Percentiles rank a stretch among this genome's conserved stretches.
Evolutionary conservation across 2,797 vertebrate species (phyloP).

Genomic region (Neosilurus hyrtlii): DNA sequence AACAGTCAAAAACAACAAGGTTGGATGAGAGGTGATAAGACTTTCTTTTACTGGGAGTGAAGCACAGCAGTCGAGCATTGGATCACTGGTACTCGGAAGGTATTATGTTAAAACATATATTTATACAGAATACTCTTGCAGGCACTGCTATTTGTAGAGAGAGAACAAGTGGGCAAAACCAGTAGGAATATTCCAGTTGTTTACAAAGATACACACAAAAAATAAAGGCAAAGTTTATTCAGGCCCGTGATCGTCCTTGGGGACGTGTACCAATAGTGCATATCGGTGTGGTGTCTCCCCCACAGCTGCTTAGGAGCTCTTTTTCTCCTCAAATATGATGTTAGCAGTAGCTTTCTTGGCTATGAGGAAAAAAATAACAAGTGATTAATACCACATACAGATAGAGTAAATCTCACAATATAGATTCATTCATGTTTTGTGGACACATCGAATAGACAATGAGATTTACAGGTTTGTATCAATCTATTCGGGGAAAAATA

Average conservation of each 20-base stretch:
- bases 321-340: slow-evolving; percentile 93
- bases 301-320: slow-evolving; percentile 73
- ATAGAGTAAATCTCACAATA: neutral
- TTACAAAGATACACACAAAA: slow-evolving; percentile 55
- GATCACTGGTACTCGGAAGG: neutral
- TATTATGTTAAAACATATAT: slow-evolving; percentile 31
- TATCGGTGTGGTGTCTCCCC: slow-evolving; percentile 33
- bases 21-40: slow-evolving; percentile 29
- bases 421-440: neutral
- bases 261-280: slow-evolving; percentile 37
- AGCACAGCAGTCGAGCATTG: slow-evolving; percentile 44
- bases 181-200: slow-evolving; percentile 51
- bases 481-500: too few species aligned
- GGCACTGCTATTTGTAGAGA: slow-evolving; percentile 67
- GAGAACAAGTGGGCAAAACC: slow-evolving; percentile 42
- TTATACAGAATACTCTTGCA: slow-evolving; percentile 60
- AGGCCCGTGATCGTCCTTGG: slow-evolving; percentile 42
- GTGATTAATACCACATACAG: neutral
- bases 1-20: slow-evolving; percentile 7
- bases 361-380: slow-evolving; percentile 61
- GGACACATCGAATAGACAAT: neutral
- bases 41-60: slow-evolving; percentile 57
- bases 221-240: slow-evolving; percentile 69
- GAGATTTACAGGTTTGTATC: neutral
- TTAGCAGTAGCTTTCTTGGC: slow-evolving; percentile 92